Evolutionary conservation across 23 tunicate genomes (phyloP), one percentile per base, ranked within the genome.

Genomic region (Aplidium turbinatum): DNA sequence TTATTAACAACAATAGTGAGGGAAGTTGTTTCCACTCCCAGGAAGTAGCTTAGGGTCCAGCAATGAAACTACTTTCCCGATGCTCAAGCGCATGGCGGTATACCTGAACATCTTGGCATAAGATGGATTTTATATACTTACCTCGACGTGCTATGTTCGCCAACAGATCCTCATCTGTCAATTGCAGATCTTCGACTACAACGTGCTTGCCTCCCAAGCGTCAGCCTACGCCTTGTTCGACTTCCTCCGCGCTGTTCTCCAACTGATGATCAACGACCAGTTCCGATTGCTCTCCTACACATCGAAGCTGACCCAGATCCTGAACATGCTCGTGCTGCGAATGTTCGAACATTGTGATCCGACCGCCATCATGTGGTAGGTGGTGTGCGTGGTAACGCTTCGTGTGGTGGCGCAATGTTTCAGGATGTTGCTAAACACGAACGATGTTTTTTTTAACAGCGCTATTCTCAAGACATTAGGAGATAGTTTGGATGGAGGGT

Each of bases 321-420:
- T 81, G 63, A 81, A 81, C 36, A 47, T 71, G 60, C 78, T 81
- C 20, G 57, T 81, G 51, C 64, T 57, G 22, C 54, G 79, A 24
- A 47, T 72, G 63, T 16, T 72, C 1, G 73, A 72, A 7, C 60
- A 81, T 38, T 45, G 73, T 38, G 87, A 81, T 31, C 78, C 79
- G 2, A 81, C 87, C 30, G 72, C 87, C 1, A 48, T 81, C 23
- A 36, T 35, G 5, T 81, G 87, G 87, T 81, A 57, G 46, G 73
- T 23, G 33, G 55, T 22, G 5, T 68, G 19, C 7, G 19, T 20
- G 22, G 23, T 55, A 11, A 13, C 62, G 62, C n/a, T 6, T 11
- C 16, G 50, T 9, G 50, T 16, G 16, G 16, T 9, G 50, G 50
- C 16, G 50, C 13, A 11, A 9, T n/a, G n/a, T n/a, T n/a, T 54